phyloP scores from a whole-genome alignment of 2,888 invertebrate species.

The Apamea anceps region DNA sequence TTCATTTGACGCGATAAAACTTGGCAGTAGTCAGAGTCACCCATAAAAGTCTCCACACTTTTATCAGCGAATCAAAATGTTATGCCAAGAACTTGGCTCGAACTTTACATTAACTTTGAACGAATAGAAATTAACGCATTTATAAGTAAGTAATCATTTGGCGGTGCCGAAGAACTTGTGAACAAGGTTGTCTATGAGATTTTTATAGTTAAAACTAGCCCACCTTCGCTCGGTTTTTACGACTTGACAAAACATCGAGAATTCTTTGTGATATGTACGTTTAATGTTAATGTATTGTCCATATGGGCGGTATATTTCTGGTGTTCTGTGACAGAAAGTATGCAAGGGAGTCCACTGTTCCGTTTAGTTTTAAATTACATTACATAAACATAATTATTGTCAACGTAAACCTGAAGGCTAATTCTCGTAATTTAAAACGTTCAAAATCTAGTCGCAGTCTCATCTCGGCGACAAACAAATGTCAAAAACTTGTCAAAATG shows the following conservation, averaged over 20 bases:
- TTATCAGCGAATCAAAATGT: constrained; percentile 44
- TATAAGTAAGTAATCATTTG: constrained; percentile 53
- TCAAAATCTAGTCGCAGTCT: too few relatives aligned
- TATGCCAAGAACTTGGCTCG: constrained; percentile 49
- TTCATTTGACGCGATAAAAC: constrained; percentile 14
- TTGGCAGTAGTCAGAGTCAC: constrained; percentile 20
- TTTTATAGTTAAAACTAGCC: neutral
- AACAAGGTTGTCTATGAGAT: constrained; percentile 16
- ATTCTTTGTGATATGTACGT: neutral
- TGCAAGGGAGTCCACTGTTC: too few relatives aligned
- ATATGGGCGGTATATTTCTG: too few relatives aligned
- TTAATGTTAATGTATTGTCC: neutral
- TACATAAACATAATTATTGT: too few relatives aligned
- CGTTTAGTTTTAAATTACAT: too few relatives aligned
- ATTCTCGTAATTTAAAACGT: too few relatives aligned
- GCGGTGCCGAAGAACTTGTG: constrained; percentile 28
- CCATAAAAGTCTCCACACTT: constrained; percentile 19
- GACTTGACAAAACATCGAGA: neutral
- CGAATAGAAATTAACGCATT: constrained; percentile 53
- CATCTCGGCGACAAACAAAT: too few relatives aligned
- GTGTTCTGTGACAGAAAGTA: too few relatives aligned
- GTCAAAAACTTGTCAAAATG: too few relatives aligned
- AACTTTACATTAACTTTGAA: constrained; percentile 33
- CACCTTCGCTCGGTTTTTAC: neutral
- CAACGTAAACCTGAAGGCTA: too few relatives aligned